A percentile compares a stretch with the other conserved stretches of the same genome.
Conservation (phyloP, 2,888 invertebrate species). For the Drosophila lutescens region DNA sequence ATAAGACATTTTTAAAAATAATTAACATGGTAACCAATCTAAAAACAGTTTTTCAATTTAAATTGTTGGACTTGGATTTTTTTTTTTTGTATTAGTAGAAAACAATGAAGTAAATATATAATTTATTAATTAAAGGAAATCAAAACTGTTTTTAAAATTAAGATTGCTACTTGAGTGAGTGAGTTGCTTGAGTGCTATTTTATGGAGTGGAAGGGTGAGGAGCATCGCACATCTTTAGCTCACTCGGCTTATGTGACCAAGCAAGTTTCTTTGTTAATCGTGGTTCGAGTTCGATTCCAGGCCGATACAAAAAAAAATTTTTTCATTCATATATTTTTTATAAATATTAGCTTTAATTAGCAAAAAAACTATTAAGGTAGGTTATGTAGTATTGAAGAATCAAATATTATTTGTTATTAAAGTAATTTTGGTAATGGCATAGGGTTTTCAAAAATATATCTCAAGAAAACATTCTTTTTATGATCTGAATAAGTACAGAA, state of each 20-base stretch:
- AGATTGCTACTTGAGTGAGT: constrained; percentile 7
- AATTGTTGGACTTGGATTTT: too few relatives aligned
- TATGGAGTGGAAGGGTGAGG: constrained; percentile 1
- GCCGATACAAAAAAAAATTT: constrained; percentile 37
- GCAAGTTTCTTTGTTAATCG: constrained; percentile 35
- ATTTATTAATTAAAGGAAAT: too few relatives aligned
- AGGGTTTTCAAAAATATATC: not conserved
- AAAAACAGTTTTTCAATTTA: too few relatives aligned
- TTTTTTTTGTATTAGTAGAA: too few relatives aligned
- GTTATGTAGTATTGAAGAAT: not conserved
- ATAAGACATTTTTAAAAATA: too few relatives aligned
- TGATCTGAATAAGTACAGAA: not conserved
- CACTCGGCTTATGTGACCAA: constrained; percentile 24
- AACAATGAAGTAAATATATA: too few relatives aligned
- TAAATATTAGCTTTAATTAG: not conserved
- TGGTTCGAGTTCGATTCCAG: constrained; percentile 50
- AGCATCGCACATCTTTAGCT: constrained; percentile 4
- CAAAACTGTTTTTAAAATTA: too few relatives aligned
- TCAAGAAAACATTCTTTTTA: not conserved
- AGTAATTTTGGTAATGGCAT: not conserved
- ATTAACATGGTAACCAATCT: too few relatives aligned
- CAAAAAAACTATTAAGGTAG: not conserved
- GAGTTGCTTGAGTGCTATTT: constrained; percentile 12
- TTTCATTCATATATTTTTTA: constrained; percentile 2
- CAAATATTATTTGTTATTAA: not conserved